A percentile compares a stretch with the other conserved stretches of the same genome.
Evolutionary conservation across 2,797 vertebrate species (phyloP).

Genomic region (Chelon labrosus): DNA sequence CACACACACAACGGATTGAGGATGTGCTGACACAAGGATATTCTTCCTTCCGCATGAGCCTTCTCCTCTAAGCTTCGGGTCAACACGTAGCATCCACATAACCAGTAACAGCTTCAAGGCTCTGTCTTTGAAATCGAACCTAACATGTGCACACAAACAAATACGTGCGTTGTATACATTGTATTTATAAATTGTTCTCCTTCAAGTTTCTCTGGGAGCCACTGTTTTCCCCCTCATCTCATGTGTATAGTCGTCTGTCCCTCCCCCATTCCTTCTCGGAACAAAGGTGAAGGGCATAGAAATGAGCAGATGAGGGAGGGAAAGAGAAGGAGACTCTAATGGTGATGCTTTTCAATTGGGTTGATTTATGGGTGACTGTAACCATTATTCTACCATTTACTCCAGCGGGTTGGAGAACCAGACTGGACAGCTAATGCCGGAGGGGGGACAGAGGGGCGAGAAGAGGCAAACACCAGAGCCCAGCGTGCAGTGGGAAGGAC

Average conservation of each 20-base stretch:
- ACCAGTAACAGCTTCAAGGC: constrained; percentile 51
- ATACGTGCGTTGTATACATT: constrained; percentile 6
- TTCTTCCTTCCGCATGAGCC: constrained; percentile 65
- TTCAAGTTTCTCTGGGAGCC: constrained; percentile 39
- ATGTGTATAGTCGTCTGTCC: constrained; percentile 48
- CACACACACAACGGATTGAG: constrained; percentile 49
- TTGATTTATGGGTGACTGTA: constrained; percentile 78
- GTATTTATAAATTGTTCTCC: constrained; percentile 45
- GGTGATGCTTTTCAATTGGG: constrained; percentile 78
- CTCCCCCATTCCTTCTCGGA: constrained; percentile 58
- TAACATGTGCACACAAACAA: constrained; percentile 23
- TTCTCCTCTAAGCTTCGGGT: constrained; percentile 69
- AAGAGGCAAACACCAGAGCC: constrained; percentile 19
- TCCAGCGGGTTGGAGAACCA: constrained; percentile 52
- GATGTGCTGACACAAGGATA: constrained; percentile 78
- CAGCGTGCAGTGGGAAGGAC: constrained; percentile 28
- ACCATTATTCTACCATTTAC: constrained; percentile 77
- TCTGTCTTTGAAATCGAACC: constrained; percentile 20
- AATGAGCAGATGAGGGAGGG: constrained; percentile 63
- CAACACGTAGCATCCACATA: constrained; percentile 49
- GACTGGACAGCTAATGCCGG: constrained; percentile 57
- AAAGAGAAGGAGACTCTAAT: constrained; percentile 63
- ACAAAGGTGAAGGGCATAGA: constrained; percentile 79
- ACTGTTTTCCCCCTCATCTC: constrained; percentile 31
- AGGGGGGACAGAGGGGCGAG: constrained; percentile 5